Evolutionary conservation across 2,888 invertebrate species (phyloP).

Genomic region (Calameuta pallipes): DNA sequence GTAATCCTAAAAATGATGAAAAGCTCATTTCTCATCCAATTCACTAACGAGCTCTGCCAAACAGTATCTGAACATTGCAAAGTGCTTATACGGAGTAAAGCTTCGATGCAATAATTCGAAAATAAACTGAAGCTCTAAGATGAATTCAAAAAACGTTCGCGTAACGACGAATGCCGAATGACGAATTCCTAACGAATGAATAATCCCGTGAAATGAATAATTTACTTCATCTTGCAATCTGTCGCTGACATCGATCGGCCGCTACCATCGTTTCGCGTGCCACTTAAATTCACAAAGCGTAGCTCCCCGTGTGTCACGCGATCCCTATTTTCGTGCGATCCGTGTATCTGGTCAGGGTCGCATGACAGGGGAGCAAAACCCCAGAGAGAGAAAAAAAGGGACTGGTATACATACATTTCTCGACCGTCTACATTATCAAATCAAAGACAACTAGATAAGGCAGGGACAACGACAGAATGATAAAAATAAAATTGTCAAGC

Average conservation of each 20-base stretch:
- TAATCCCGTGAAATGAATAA: background rate
- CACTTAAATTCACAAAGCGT: background rate
- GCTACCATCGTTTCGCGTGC: background rate
- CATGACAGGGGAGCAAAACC: constrained; percentile 3
- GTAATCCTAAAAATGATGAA: background rate
- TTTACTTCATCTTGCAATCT: background rate
- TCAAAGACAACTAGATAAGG: background rate
- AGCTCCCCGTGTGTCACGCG: constrained; percentile 5
- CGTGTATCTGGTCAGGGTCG: constrained; percentile 40
- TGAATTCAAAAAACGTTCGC: background rate
- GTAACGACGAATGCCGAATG: background rate
- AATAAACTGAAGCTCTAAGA: background rate
- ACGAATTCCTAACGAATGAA: background rate
- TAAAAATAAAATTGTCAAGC: background rate
- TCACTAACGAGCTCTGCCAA: background rate
- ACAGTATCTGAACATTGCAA: background rate
- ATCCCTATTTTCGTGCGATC: constrained; percentile 22
- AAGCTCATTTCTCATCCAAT: background rate
- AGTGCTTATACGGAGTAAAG: background rate
- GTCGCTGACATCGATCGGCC: background rate
- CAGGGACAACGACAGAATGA: background rate
- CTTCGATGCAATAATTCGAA: background rate
- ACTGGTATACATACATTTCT: background rate
- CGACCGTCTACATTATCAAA: background rate
- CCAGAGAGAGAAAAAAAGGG: background rate